phyloP scores from a whole-genome alignment of 2,797 vertebrate species.

The Oreochromis grahami region DNA sequence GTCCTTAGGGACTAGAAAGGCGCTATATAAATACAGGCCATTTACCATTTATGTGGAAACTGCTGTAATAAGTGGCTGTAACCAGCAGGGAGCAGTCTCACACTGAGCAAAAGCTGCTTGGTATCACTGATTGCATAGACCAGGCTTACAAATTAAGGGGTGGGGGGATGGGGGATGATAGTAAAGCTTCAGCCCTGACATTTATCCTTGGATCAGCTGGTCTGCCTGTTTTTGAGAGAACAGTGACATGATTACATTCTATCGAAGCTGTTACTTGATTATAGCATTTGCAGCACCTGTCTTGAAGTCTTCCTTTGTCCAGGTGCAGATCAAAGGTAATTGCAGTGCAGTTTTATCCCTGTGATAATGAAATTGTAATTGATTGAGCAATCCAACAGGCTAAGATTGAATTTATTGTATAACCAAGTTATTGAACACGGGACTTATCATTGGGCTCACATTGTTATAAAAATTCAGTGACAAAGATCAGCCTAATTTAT shows the following conservation, averaged over 20 bases:
- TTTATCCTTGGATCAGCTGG: background rate
- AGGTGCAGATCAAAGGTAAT: background rate
- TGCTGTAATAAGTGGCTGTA: background rate
- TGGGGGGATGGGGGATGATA: background rate
- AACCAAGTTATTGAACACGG: background rate
- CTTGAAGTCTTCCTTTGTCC: background rate
- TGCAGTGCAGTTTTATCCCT: background rate
- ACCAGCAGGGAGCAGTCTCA: constrained; percentile 36
- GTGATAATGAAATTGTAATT: background rate
- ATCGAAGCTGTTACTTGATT: background rate
- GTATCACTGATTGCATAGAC: background rate
- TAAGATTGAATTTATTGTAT: background rate
- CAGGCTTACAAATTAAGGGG: background rate
- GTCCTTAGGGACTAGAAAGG: too few relatives aligned
- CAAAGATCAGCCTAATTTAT: background rate
- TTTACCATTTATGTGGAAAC: too few relatives aligned
- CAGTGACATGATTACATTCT: background rate
- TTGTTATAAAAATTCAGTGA: background rate
- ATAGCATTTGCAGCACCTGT: background rate
- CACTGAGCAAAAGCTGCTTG: background rate
- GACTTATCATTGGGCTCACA: background rate
- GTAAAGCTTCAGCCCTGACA: background rate
- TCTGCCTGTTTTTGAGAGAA: background rate
- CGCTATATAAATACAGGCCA: too few relatives aligned
- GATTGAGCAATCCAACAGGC: background rate